Evolutionary conservation across 2,113 vertebrate species (phyloP), one percentile per base, ranked within the genome.

Genomic region (Urocitellus parryii): DNA sequence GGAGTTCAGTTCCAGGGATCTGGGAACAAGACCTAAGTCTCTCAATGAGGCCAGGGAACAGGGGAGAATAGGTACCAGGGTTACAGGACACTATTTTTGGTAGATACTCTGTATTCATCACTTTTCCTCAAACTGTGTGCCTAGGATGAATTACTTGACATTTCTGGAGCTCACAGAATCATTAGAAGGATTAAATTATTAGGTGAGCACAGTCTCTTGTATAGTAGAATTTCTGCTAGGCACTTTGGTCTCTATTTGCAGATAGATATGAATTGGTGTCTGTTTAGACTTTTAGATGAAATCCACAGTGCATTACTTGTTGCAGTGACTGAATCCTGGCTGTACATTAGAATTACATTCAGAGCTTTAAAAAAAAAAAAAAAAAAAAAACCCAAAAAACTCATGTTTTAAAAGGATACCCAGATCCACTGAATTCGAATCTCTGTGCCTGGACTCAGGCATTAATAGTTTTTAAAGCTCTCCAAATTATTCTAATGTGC

Each of bases 271-370:
- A 39, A 22, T 3, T 29, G 24, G 3, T 37, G 39, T 45, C 53
- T n/a, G 22, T 70, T 37, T 20, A 13, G 1, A 74, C 58, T 27
- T 51, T 4, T 85, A 70, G 61, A 22, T 8, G 4, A 84, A 65
- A 81, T 73, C 42, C 25, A 34, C 65, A 73, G n/a, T 32, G 6
- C 45, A 45, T 74, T 37, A 80, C 68, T 45, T 85, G 2, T 56
- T 48, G 18, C 42, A 76, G 70, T 24, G 56, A 42, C 45, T 45
- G 93, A 48, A 82, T 92, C 53, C n/a, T 84, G 91, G 2, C 72
- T 77, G 27, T 42, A 78, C 14, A 1, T 81, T 74, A 91, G 67
- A 84, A 90, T 94, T 37, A 63, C 61, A 74, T 76, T 39, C 24
- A 22, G 63, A 83, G 29, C 17, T 42, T 96, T 93, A 48, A 12